Conservation (phyloP, 1,140 invertebrate genomes). For the Drosophila pseudoobscura region DNA sequence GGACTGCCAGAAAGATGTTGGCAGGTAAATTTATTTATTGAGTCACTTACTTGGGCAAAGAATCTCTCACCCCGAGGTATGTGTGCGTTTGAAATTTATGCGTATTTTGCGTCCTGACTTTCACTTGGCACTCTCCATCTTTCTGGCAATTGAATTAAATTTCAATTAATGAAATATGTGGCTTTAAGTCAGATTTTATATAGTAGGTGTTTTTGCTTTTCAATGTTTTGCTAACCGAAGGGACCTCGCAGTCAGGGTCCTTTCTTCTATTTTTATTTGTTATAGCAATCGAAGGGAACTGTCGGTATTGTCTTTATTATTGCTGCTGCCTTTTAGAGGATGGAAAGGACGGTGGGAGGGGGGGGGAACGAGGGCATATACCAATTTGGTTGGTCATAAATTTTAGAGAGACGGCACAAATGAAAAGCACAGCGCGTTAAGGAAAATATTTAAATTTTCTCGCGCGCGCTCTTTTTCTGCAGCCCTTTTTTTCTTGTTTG, state of each 20-base stretch:
- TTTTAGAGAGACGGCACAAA: constrained; percentile 64
- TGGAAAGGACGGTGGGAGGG: too few species aligned
- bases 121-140: constrained; percentile 45
- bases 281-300: constrained; percentile 43
- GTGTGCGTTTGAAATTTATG: constrained; percentile 49
- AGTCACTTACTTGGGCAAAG: constrained; percentile 66
- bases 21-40: constrained; percentile 75
- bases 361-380: constrained; percentile 20
- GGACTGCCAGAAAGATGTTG: constrained; percentile 36
- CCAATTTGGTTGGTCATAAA: constrained; percentile 73
- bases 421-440: constrained; percentile 56
- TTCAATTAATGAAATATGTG: constrained; percentile 70
- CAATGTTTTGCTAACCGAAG: background rate
- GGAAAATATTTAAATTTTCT: constrained; percentile 70
- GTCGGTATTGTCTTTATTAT: constrained; percentile 26
- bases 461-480: constrained; percentile 26
- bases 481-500: constrained; percentile 48
- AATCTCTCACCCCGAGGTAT: constrained; percentile 17
- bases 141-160: constrained; percentile 76
- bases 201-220: background rate
- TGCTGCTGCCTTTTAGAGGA: constrained; percentile 7
- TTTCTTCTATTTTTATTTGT: constrained; percentile 28
- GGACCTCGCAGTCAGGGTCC: background rate
- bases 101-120: constrained; percentile 60
- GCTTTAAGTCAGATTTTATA: constrained; percentile 14